Evolutionary conservation across 2,797 vertebrate species (phyloP), one percentile per base, ranked within the genome.

Genomic region (Peromyscus eremicus): DNA sequence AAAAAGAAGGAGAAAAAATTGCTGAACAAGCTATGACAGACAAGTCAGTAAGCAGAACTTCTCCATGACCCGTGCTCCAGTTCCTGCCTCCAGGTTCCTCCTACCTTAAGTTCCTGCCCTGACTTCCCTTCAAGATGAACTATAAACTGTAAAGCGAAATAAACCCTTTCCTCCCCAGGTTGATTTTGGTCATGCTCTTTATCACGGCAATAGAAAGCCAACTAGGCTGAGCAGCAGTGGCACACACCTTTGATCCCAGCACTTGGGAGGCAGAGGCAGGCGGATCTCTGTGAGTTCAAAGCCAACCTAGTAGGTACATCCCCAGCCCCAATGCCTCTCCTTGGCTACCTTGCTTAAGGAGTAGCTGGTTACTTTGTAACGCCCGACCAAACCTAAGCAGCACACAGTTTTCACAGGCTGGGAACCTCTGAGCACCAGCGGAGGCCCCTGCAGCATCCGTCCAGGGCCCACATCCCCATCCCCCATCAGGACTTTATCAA

Each of bases 361-460:
- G 70, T 19, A 95, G 9, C 17, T 5, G 85, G 37, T 79, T 27
- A 95, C 60, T 64, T 29, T 94, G 46, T 62, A 91, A 55, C 6
- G 64, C 46, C 68, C 71, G 92, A 91, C 12, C 89, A 85, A 94
- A 77, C 55, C 70, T 5, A 57, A 66, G 82, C 6, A 83, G 13
- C 71, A 19, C 23, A 34, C 95, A 96, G 62, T 90, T 94, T 94
- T 14, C 1, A 40, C 90, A 88, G 57, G 64, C 91, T 76, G 62
- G 68, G n/a, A 90, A 80, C 66, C 43, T 92, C 88, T 43, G 85
- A 77, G 94, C 75, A 77, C 77, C 62, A 5, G 14, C 82, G 57
- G 64, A 81, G 66, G 92, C 80, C 34, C 57, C 68, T 52, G 13
- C 34, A 6, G 27, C 1, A 0, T 46, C 71, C 46, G 40, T 43